These are phyloP conservation scores for Nephrotoma guestfalica DNA, from an alignment of 2,888 invertebrate genomes.

Conservation along the genomic window DNA sequence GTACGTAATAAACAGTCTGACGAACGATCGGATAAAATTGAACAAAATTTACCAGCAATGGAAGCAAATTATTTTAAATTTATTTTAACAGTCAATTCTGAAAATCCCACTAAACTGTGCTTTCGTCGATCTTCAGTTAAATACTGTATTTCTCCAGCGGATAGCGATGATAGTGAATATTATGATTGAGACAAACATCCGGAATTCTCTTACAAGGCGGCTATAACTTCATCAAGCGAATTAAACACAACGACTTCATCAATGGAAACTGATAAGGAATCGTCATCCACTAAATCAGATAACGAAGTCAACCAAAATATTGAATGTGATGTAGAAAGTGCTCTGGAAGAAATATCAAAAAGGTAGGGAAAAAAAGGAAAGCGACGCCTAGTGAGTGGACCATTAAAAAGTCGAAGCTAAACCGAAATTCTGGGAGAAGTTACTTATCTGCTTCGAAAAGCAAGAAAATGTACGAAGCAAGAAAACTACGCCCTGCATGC, in stretches of 20 bases:
- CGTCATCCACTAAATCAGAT: neutral
- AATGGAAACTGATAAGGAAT: neutral
- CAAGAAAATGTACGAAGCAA: no score
- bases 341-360: neutral
- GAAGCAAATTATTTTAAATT: neutral
- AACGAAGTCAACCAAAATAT: neutral
- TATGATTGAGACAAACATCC: neutral
- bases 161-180: neutral
- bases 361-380: no score
- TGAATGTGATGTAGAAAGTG: neutral
- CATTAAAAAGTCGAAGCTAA: neutral
- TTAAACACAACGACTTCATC: no score
- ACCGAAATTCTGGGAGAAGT: no score
- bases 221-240: no score
- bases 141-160: neutral
- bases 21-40: neutral
- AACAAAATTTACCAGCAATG: neutral
- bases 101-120: neutral
- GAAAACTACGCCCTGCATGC: no score
- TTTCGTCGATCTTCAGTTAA: neutral
- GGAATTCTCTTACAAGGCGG: neutral
- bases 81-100: neutral
- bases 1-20: neutral
- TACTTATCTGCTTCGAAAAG: no score
- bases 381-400: neutral